These are phyloP conservation scores for Oncorhynchus masou DNA, from an alignment of 2,113 vertebrate species.

Conservation along the genomic window DNA sequence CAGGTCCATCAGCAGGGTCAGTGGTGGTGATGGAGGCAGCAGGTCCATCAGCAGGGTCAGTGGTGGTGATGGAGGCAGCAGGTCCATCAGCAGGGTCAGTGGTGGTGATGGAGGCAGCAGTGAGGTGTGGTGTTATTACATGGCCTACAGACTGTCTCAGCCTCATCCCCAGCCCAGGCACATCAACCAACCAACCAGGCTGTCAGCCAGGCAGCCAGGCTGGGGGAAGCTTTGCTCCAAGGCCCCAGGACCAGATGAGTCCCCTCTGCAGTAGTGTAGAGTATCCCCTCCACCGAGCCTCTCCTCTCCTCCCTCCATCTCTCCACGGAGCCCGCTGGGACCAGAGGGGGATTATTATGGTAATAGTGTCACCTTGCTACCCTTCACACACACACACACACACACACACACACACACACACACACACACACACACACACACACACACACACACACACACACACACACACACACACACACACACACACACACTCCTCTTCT, in stretches of 20 bases:
- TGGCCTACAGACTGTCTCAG: conserved; percentile 97
- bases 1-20: too few species aligned
- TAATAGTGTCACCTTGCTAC: conserved; percentile 94
- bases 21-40: too few species aligned
- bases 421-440: too few species aligned
- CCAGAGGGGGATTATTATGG: conserved; percentile 96
- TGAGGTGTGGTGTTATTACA: conserved; percentile 86
- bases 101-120: too few species aligned
- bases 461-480: too few species aligned
- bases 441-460: too few species aligned
- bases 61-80: too few species aligned
- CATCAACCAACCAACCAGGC: not conserved
- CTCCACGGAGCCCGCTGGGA: conserved; percentile 90
- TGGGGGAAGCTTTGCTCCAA: conserved; percentile 32
- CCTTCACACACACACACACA: conserved; percentile 21
- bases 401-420: too few species aligned
- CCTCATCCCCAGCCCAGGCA: conserved; percentile 56
- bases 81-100: too few species aligned
- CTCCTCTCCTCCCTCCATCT: conserved; percentile 46
- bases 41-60: too few species aligned
- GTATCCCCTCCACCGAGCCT: conserved; percentile 48
- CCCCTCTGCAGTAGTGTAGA: conserved; percentile 79
- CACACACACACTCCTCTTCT: too few species aligned
- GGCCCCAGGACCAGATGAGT: conserved; percentile 62
- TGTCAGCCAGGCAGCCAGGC: too few species aligned